These are phyloP conservation scores for Pachyuromys duprasi DNA, from an alignment of 2,797 vertebrate species.

Conservation along the genomic window DNA sequence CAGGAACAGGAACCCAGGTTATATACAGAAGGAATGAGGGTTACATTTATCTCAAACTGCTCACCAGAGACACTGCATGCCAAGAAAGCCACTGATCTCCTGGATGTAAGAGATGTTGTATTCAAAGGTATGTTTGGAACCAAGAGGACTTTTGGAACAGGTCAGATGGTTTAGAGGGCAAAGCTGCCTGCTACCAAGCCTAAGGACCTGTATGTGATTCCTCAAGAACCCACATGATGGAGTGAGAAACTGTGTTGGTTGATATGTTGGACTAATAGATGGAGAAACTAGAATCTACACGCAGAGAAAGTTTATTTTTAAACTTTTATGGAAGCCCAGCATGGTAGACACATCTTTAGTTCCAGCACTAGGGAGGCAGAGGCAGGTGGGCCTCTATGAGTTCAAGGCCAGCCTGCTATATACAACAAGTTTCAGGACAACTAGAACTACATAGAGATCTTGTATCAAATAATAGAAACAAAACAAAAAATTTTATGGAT, in stretches of 20 bases:
- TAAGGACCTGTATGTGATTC: neutral
- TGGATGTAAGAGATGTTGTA: neutral
- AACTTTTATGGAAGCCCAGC: neutral
- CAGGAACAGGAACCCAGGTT: neutral
- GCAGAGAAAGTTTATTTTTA: neutral
- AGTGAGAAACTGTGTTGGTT: neutral
- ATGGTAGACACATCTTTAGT: neutral
- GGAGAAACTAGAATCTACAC: neutral
- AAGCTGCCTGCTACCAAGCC: neutral
- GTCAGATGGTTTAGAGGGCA: neutral
- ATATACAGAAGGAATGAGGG: neutral
- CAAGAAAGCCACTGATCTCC: neutral
- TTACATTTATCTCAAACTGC: neutral
- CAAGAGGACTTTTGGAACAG: neutral
- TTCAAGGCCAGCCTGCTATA: neutral
- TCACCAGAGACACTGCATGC: neutral
- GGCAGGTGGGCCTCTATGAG: neutral
- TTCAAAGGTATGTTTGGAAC: constrained; percentile 9
- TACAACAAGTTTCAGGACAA: neutral
- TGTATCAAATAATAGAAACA: neutral
- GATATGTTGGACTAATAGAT: neutral
- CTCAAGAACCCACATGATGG: neutral
- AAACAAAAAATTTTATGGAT: neutral
- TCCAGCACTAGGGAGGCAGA: neutral
- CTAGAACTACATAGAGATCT: neutral